Evolutionary conservation across 2,113 vertebrate genomes (phyloP), one percentile per base, ranked within the genome.

Genomic region (Orientallactaga bullata): DNA sequence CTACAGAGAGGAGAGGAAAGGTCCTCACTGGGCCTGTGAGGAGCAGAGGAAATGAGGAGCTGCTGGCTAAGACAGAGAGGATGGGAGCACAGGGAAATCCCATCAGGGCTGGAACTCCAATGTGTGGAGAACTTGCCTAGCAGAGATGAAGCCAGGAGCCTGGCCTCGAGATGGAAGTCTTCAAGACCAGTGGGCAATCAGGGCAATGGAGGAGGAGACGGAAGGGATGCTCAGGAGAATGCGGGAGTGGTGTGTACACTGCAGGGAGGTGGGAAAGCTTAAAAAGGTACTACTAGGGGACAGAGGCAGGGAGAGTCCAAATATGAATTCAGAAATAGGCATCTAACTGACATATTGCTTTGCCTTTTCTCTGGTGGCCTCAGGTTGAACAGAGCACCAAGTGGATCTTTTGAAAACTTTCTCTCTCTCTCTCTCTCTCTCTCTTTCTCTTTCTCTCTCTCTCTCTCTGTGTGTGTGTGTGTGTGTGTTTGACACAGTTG

Each of bases 1-100:
- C 66, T 76, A 2, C 16, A 30, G 9, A 71, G 30, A 42, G 23
- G 0, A 7, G 42, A 11, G 28, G 60, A 72, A 2, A 20, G 0
- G 26, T 26, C 1, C 26, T 12, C 32, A n/a, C 3, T 55, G 55
- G 17, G 55, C 17, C 76, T 66, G n/a, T 16, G 61, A 2, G 39
- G 51, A 16, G 30, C 2, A 55, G 73, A 1, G 2, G 17, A 1
- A 10, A 2, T 15, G 0, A 23, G 35, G 88, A 77, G 42, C 58
- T 61, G 42, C 20, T 1, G 47, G 28, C 1, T 42, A 3, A 24
- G 35, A 55, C 60, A 35, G 47, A 68, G 42, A 51, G 28, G 9
- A 35, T 87, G 1, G 24, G 37, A 55, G 74, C 1, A 2, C 0
- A 35, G 60, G 13, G 21, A 58, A 26, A 79, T 83, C 15, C 10